Percentiles rank a stretch among this genome's conserved stretches.
These are phyloP conservation scores for Oostethus manadensis DNA, from an alignment of 2,113 vertebrate species.

Conservation along the genomic window DNA sequence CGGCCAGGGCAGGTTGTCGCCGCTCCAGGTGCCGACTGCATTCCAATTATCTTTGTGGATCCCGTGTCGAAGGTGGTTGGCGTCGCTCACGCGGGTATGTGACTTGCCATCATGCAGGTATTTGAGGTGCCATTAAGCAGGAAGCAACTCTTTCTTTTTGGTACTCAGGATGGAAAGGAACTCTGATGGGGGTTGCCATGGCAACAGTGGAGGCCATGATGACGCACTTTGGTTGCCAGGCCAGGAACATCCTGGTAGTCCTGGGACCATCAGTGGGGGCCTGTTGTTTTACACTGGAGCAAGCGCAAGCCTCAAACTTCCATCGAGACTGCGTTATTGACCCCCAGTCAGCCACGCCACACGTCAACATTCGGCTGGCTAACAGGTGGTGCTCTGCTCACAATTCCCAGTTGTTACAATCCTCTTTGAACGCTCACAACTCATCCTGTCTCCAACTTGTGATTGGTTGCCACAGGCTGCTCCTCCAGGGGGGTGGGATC, in stretches of 20 bases:
- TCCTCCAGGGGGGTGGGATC: conserved; percentile 84
- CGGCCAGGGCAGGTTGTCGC: conserved; percentile 75
- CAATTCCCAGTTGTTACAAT: not conserved
- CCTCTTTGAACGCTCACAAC: not conserved
- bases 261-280: conserved; percentile 85
- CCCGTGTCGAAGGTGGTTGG: conserved; percentile 82
- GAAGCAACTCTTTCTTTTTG: not conserved
- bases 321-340: conserved; percentile 78
- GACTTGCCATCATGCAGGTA: conserved; percentile 79
- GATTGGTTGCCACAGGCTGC: conserved; percentile 67
- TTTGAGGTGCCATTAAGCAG: not conserved
- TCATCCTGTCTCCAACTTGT: not conserved
- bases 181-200: conserved; percentile 83
- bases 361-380: conserved; percentile 82
- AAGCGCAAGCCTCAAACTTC: conserved; percentile 73
- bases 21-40: conserved; percentile 91
- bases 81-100: conserved; percentile 86
- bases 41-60: conserved; percentile 87
- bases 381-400: conserved; percentile 72
- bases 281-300: conserved; percentile 84
- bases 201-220: conserved; percentile 84
- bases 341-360: conserved; percentile 67
- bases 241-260: conserved; percentile 77
- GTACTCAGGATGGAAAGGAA: conserved; percentile 85
- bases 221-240: conserved; percentile 72